phyloP scores from a whole-genome alignment of 2,113 vertebrate species.

The Platycercus adscitus region DNA sequence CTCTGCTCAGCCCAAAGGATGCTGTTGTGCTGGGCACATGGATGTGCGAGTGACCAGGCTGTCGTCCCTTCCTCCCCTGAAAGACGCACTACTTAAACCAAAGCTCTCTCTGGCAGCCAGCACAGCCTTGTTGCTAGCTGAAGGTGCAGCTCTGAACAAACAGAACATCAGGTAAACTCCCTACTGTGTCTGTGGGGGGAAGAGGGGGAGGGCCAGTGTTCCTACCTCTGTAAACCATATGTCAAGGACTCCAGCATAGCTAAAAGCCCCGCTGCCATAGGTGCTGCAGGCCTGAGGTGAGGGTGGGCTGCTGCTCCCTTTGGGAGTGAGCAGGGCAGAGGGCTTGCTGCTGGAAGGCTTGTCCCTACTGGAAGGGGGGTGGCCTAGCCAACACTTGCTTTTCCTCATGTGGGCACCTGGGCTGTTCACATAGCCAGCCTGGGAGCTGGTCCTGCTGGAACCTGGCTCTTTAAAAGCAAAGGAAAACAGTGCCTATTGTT shows the following conservation, averaged over 20 bases:
- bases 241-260: neutral
- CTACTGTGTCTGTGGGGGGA: neutral
- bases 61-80: neutral
- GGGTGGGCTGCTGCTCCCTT: neutral
- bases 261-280: neutral
- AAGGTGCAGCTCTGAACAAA: neutral
- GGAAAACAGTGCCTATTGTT: neutral
- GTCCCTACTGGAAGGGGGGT: neutral
- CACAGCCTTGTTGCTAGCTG: neutral
- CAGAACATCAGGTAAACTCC: neutral
- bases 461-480: neutral
- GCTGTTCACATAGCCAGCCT: neutral
- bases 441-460: neutral
- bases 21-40: accelerated
- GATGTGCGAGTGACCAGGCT: neutral
- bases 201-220: neutral
- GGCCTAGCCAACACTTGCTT: neutral
- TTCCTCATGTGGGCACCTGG: neutral
- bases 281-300: neutral
- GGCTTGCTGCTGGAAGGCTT: neutral
- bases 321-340: neutral
- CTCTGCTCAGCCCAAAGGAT: neutral
- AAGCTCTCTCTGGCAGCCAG: neutral
- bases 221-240: neutral
- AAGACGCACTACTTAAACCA: neutral